Base-by-base conservation (phyloP, 2,797 vertebrate genomes). In the Fistularia tabacaria region DNA sequence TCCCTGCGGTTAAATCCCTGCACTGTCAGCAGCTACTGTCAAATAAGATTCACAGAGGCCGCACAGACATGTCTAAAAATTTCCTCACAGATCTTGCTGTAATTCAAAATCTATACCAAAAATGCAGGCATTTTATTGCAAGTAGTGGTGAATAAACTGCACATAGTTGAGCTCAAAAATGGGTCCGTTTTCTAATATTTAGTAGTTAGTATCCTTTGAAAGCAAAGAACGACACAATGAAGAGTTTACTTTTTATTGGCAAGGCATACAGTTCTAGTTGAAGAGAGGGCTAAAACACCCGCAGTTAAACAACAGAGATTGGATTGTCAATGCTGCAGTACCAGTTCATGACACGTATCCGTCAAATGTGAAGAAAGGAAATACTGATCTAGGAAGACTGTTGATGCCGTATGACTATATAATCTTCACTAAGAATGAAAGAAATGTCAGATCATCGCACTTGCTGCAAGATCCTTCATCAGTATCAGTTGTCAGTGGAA, bases 291-390 rank as follows among this genome's bases (percentile, higher is more conserved):
- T 38, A 81, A 85, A 66, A 81, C 73, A 81, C 60, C 77, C 62
- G 62, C 73, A 81, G 77, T 86, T 81, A 85, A 79, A 87, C 77
- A 82, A 76, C 80, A 81, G 64, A 74, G 72, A 85, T 79, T 76
- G 62, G 87, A 90, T 89, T 90, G 88, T 89, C 87, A 80, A 80
- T 83, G 81, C 76, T 85, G 82, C 53, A 73, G 79, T 74, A 64
- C 65, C 57, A 65, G 60, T 70, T 75, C 46, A 71, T 54, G 66
- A 71, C 54, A 53, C 51, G 64, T 66, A 59, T 66, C 65, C 46
- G 68, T 71, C 55, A 69, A 69, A 59, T 60, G 71, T 40, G 53
- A 68, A 64, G 47, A 71, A 66, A 52, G 70, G 43, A 76, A 67
- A 69, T 47, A 71, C 60, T 57, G 71, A 74, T 71, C 59, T 57